phyloP scores from a whole-genome alignment of 2,888 invertebrate species.

The Tetropium fuscum region DNA sequence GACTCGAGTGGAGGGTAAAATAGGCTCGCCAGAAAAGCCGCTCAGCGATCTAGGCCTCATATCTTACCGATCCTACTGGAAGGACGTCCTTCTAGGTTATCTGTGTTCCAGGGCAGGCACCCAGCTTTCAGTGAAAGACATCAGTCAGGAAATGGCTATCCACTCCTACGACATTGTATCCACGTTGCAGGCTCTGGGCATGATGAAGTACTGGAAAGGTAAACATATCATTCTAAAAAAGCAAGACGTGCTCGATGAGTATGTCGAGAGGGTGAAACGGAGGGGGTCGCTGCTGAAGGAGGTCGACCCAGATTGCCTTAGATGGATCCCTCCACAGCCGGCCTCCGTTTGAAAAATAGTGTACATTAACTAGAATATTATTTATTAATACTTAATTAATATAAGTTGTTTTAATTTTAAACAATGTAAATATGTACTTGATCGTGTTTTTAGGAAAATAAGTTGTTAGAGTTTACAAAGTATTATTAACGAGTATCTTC shows the following conservation, averaged over 20 bases:
- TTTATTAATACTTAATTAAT: background rate
- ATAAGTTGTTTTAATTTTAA: too few relatives aligned
- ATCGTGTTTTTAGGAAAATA: too few relatives aligned
- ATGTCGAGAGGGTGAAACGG: constrained; percentile 83
- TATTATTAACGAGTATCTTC: too few relatives aligned
- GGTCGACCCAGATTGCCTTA: constrained; percentile 88
- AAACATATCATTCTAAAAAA: constrained; percentile 96
- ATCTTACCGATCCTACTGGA: constrained; percentile 99
- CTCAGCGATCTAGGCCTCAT: constrained; percentile 97
- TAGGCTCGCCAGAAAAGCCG: constrained; percentile 99
- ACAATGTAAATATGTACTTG: too few relatives aligned
- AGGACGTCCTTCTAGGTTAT: constrained; percentile 92
- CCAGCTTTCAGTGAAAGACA: constrained; percentile 91
- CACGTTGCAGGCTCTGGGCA: constrained; percentile 91
- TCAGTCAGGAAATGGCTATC: constrained; percentile 93
- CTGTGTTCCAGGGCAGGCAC: constrained; percentile 90
- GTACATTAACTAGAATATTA: constrained; percentile 27
- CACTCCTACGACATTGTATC: constrained; percentile 98
- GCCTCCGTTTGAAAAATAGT: constrained; percentile 56
- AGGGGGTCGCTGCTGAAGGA: constrained; percentile 83
- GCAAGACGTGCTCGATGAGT: constrained; percentile 95
- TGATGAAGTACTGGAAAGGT: constrained; percentile 98
- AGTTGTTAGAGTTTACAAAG: too few relatives aligned
- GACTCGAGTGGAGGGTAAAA: constrained; percentile 95
- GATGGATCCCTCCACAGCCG: constrained; percentile 84